phyloP scores from a whole-genome alignment of 2,113 vertebrate genomes.

The Crotalus helleri region DNA sequence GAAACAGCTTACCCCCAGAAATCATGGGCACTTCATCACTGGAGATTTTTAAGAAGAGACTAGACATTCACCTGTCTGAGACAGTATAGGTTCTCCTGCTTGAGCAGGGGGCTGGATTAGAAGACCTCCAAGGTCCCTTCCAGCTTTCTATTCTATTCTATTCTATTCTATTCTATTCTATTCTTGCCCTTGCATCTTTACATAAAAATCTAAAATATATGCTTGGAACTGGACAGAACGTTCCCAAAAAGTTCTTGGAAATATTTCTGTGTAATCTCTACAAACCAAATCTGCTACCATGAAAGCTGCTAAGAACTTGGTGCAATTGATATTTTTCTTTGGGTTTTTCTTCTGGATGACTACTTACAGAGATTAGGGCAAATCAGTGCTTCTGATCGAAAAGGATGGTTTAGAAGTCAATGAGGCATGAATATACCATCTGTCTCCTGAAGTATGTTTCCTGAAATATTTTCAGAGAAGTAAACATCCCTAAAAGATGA shows the following conservation, averaged over 20 bases:
- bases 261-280: background rate
- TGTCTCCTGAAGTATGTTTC: background rate
- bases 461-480: background rate
- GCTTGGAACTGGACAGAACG: background rate
- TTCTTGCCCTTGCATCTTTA: background rate
- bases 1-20: no score
- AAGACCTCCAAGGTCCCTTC: no score
- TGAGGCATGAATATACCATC: background rate
- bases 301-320: background rate
- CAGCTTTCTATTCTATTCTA: no score
- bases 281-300: background rate
- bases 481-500: background rate
- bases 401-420: background rate
- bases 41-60: no score
- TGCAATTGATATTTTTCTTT: background rate
- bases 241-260: background rate
- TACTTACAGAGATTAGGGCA: background rate
- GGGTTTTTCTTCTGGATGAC: background rate
- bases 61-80: no score
- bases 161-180: no score
- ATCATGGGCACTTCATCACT: no score
- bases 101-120: no score
- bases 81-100: no score
- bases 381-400: background rate
- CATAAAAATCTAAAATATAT: background rate